Conservation (phyloP, 2,797 vertebrate genomes). For the Coccyzus lansbergi region DNA sequence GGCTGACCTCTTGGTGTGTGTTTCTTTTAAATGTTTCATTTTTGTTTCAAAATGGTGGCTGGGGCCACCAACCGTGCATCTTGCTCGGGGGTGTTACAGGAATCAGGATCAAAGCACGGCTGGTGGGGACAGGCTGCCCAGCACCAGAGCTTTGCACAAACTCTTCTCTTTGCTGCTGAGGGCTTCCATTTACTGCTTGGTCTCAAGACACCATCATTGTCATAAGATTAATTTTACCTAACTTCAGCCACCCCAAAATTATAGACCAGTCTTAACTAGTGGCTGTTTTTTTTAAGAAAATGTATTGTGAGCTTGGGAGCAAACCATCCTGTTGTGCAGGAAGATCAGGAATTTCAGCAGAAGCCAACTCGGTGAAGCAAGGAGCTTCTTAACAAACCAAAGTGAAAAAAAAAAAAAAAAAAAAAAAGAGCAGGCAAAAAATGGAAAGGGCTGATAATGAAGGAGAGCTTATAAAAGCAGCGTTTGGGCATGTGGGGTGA, state of each 20-base stretch:
- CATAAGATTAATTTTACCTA: not conserved
- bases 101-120: not conserved
- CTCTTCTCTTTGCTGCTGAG: not conserved
- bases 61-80: not conserved
- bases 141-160: not conserved
- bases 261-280: not conserved
- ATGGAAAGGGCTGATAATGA: not conserved
- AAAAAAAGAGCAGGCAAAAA: not conserved
- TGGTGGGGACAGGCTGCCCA: not conserved
- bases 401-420: not conserved
- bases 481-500: rapidly evolving
- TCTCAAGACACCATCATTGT: not conserved
- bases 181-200: not conserved
- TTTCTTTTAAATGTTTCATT: not conserved
- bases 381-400: not conserved
- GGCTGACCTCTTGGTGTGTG: not conserved
- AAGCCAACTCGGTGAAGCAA: not conserved
- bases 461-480: not conserved
- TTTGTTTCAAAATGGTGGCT: not conserved
- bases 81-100: not conserved
- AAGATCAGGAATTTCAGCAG: constrained; percentile 43
- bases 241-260: constrained; percentile 32
- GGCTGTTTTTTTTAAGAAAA: constrained; percentile 15
- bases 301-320: rapidly evolving
- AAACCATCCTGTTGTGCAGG: constrained; percentile 34